phyloP scores from a whole-genome alignment of 2,113 vertebrate species.

The Notiomystis cincta region DNA sequence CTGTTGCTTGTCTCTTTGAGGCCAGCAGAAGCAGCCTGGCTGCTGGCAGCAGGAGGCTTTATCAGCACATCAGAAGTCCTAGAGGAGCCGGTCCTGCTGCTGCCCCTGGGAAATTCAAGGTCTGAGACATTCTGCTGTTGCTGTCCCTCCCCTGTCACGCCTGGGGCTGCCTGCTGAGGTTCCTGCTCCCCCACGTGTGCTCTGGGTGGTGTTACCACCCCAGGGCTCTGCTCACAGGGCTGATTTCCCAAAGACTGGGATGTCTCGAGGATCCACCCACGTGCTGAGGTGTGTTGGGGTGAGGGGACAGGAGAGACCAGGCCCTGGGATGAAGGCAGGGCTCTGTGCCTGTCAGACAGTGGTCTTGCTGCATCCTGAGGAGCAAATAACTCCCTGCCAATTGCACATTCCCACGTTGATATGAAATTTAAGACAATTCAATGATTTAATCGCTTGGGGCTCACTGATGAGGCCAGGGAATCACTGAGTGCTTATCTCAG shows the following conservation, averaged over 20 bases:
- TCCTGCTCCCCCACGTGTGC: neutral
- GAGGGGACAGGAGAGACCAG: neutral
- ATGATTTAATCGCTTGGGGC: neutral
- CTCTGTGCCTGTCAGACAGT: neutral
- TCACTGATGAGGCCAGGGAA: neutral
- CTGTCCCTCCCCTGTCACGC: neutral
- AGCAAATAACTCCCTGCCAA: neutral
- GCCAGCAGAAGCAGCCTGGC: neutral
- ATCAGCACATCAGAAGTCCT: neutral
- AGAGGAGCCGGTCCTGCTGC: neutral
- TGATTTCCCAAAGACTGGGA: neutral
- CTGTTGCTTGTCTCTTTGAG: neutral
- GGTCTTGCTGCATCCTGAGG: neutral
- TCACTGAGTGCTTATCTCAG: neutral
- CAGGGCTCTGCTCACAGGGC: neutral
- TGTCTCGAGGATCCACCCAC: neutral
- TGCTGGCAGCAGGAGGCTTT: neutral
- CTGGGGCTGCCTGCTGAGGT: accelerated
- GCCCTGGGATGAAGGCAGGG: neutral
- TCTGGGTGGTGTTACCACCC: neutral
- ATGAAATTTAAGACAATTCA: neutral
- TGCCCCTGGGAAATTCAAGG: neutral
- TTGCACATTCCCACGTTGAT: neutral
- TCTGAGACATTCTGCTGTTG: neutral
- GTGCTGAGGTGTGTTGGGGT: accelerated